A percentile compares a stretch with the other conserved stretches of the same genome.
These are phyloP conservation scores for Muscicapa adusta DNA, from an alignment of 2,113 vertebrate genomes.

Conservation along the genomic window DNA sequence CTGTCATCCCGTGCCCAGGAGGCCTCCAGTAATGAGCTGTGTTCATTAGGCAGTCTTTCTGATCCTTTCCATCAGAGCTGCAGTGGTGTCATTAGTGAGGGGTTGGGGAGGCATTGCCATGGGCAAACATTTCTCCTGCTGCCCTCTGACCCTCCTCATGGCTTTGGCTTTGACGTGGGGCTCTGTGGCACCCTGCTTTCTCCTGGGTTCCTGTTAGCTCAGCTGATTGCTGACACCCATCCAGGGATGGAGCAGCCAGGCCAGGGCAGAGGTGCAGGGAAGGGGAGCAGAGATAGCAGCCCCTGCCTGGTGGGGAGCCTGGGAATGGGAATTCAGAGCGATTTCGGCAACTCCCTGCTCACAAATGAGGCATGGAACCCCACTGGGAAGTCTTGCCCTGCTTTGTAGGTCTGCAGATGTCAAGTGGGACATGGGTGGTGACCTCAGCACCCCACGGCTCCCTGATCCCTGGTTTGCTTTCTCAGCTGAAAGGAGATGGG, in stretches of 20 bases:
- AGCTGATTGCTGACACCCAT: neutral
- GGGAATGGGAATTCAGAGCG: neutral
- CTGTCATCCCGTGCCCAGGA: conserved; percentile 31
- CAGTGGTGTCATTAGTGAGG: conserved; percentile 7
- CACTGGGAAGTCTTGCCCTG: neutral
- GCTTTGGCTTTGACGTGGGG: neutral
- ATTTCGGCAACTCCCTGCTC: fast-evolving
- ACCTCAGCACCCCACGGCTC: neutral
- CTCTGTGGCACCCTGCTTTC: neutral
- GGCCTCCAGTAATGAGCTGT: conserved; percentile 48
- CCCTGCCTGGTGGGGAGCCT: neutral
- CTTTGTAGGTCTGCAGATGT: neutral
- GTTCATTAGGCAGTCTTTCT: conserved; percentile 66
- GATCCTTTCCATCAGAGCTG: conserved; percentile 26
- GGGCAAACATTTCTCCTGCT: neutral
- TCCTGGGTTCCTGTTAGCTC: neutral
- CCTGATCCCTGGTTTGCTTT: fast-evolving
- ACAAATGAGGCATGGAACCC: neutral
- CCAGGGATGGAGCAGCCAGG: neutral
- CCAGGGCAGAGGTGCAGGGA: fast-evolving
- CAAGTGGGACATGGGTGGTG: neutral
- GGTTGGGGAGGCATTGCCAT: neutral
- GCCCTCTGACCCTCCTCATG: conserved; percentile 7
- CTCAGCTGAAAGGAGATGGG: neutral
- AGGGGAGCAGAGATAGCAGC: neutral